These are phyloP conservation scores for Ruditapes philippinarum DNA, from an alignment of 1,140 invertebrate species.

Conservation along the genomic window DNA sequence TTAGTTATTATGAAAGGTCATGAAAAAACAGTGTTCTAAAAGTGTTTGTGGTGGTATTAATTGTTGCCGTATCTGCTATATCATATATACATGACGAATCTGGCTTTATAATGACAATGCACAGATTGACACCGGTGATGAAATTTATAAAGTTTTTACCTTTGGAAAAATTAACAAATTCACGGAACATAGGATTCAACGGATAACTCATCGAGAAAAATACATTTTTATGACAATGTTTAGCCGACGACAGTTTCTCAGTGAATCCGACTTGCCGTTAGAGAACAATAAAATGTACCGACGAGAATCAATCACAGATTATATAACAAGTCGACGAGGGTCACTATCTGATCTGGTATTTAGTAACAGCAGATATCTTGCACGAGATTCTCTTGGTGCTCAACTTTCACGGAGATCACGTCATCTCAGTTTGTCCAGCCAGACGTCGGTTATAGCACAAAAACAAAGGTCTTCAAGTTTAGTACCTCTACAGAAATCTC, in stretches of 20 bases:
- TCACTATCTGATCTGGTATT: constrained; percentile 58
- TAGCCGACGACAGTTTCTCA: constrained; percentile 12
- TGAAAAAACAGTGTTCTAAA: not conserved
- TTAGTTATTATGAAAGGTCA: not conserved
- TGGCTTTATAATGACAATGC: too few relatives aligned
- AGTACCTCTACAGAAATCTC: not conserved
- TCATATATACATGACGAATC: too few relatives aligned
- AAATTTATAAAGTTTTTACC: too few relatives aligned
- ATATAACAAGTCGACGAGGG: constrained; percentile 50
- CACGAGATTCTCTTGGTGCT: constrained; percentile 12
- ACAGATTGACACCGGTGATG: too few relatives aligned
- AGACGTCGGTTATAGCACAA: not conserved
- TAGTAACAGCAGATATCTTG: constrained; percentile 11
- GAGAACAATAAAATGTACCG: not conserved
- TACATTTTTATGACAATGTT: too few relatives aligned
- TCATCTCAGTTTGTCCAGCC: constrained; percentile 9
- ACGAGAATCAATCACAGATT: constrained; percentile 54
- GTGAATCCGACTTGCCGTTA: constrained; percentile 18
- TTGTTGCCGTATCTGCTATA: too few relatives aligned
- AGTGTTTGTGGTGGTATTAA: not conserved
- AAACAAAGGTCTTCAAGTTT: constrained; percentile 59
- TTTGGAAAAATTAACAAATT: too few relatives aligned
- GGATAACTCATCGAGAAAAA: too few relatives aligned
- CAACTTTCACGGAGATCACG: not conserved
- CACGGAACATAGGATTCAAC: too few relatives aligned